These are phyloP conservation scores for Petroica traversi DNA, from an alignment of 2,113 vertebrate genomes.

Conservation along the genomic window DNA sequence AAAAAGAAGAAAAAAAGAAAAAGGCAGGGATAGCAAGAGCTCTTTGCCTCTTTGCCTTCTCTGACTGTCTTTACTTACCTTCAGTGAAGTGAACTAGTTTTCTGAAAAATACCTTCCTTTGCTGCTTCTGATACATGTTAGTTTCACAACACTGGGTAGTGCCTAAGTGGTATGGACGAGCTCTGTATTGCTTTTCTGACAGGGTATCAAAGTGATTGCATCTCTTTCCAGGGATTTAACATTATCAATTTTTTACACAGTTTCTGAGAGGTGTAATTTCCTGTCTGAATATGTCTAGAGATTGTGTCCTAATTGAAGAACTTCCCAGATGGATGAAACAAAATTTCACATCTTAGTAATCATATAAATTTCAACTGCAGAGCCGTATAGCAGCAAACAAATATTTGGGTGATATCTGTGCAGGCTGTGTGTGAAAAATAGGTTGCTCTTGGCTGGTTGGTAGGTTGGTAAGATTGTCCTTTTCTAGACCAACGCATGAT, in stretches of 20 bases:
- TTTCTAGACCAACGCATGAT: background rate
- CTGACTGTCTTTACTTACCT: background rate
- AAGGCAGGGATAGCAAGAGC: rapidly evolving
- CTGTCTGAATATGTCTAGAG: background rate
- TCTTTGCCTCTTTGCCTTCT: background rate
- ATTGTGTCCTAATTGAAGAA: background rate
- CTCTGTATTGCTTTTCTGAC: background rate
- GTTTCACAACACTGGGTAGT: background rate
- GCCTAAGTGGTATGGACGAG: background rate
- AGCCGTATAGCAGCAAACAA: background rate
- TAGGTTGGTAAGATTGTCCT: background rate
- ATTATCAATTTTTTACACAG: background rate
- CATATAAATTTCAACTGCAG: background rate
- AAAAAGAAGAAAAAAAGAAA: background rate
- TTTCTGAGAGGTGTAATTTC: background rate
- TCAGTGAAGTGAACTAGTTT: background rate
- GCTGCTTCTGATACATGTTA: background rate
- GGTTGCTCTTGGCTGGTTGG: background rate
- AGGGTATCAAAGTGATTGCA: background rate
- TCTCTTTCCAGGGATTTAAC: background rate
- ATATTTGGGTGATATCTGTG: background rate
- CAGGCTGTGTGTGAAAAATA: background rate
- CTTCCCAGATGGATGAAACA: background rate
- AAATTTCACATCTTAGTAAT: background rate
- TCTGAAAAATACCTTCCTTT: background rate